Conservation (phyloP, 2,888 invertebrate genomes). For the Macrophya alboannulata region DNA sequence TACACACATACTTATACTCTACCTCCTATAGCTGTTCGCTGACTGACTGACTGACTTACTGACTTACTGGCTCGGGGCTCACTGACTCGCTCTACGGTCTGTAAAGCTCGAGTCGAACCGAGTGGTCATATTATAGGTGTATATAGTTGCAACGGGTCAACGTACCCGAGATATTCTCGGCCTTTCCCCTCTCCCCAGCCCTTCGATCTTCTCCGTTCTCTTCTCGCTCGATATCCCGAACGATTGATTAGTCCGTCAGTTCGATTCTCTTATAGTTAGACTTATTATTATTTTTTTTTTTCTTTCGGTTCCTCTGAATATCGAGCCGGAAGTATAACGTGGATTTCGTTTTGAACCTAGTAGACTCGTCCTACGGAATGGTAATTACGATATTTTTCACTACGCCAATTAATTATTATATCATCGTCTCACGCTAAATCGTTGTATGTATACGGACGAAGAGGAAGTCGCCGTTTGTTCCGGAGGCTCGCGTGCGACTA, state of each 20-base stretch:
- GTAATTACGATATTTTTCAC: not conserved
- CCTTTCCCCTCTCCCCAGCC: constrained; percentile 42
- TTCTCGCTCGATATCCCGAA: constrained; percentile 41
- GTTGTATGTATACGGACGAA: not conserved
- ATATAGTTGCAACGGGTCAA: constrained; percentile 50
- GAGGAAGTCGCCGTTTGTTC: constrained; percentile 10
- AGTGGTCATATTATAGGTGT: constrained; percentile 55
- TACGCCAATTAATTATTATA: not conserved
- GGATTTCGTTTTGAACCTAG: not conserved
- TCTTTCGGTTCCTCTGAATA: not conserved
- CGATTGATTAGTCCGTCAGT: constrained; percentile 17
- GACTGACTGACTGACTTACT: constrained; percentile 16
- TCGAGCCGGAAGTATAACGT: not conserved
- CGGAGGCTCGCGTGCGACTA: constrained; percentile 36
- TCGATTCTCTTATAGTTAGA: not conserved
- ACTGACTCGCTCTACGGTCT: not conserved
- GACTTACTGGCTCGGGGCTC: constrained; percentile 9
- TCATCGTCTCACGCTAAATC: not conserved
- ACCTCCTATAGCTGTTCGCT: not conserved
- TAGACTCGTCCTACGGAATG: too few species aligned
- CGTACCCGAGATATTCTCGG: constrained; percentile 47
- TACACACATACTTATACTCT: not conserved
- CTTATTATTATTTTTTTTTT: not conserved
- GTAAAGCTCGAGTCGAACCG: constrained; percentile 41
- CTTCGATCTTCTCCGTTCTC: constrained; percentile 45